Evolutionary conservation across 2,797 vertebrate species (phyloP).

Genomic region (Eupleurogrammus muticus): DNA sequence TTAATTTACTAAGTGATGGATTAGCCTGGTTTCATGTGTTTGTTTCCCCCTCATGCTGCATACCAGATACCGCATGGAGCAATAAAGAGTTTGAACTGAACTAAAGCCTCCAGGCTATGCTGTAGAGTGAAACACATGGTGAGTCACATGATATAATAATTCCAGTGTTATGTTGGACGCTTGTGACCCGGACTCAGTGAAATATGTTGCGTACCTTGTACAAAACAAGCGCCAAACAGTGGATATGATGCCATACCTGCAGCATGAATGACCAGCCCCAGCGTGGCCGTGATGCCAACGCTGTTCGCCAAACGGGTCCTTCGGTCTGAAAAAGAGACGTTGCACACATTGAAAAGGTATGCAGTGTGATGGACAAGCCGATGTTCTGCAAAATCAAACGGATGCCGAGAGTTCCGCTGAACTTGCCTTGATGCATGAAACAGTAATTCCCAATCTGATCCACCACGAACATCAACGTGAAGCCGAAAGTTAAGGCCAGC

Average conservation of each 20-base stretch:
- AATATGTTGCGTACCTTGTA: background rate
- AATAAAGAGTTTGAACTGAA: background rate
- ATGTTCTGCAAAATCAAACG: background rate
- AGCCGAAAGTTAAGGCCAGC: conserved; percentile 82
- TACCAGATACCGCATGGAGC: background rate
- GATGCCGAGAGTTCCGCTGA: background rate
- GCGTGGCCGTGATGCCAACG: conserved; percentile 74
- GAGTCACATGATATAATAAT: conserved; percentile 51
- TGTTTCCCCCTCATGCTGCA: background rate
- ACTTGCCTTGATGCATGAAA: conserved; percentile 71
- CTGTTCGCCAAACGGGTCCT: conserved; percentile 50
- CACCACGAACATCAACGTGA: conserved; percentile 87
- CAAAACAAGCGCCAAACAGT: too few relatives aligned
- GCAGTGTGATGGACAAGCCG: too few relatives aligned
- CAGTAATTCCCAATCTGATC: conserved; percentile 84
- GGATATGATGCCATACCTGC: conserved; percentile 68
- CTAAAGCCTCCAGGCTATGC: background rate
- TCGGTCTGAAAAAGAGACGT: conserved; percentile 71
- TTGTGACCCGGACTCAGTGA: background rate
- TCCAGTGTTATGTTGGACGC: conserved; percentile 9
- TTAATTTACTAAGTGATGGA: background rate
- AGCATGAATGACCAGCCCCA: conserved; percentile 80
- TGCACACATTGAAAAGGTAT: background rate
- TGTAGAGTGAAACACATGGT: conserved; percentile 45
- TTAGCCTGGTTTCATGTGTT: background rate